phyloP scores from a whole-genome alignment of 2,888 invertebrate genomes.

The Drosophila acutilabella region DNA sequence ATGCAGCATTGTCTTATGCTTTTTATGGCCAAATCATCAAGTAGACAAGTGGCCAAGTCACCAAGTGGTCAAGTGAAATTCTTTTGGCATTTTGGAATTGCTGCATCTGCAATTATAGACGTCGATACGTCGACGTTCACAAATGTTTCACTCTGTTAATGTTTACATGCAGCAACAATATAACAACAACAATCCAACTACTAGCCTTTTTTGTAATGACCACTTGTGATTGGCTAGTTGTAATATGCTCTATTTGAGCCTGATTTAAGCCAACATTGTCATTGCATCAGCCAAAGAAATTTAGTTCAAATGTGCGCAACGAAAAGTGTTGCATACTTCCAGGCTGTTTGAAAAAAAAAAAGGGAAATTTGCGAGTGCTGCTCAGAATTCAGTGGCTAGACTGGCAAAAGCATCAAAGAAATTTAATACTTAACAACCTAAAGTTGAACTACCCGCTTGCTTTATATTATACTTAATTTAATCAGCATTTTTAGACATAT shows the following conservation, averaged over 20 bases:
- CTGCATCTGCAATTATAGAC: constrained; percentile 78
- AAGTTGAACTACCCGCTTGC: too few species aligned
- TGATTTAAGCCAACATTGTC: constrained; percentile 61
- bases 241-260: constrained; percentile 32
- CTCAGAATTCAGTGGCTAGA: too few species aligned
- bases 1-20: constrained; percentile 68
- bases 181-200: constrained; percentile 9
- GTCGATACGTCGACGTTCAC: constrained; percentile 32
- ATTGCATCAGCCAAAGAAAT: constrained; percentile 77
- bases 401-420: too few species aligned
- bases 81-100: constrained; percentile 61
- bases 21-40: constrained; percentile 36
- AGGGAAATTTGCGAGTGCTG: too few species aligned
- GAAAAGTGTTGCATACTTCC: constrained; percentile 17
- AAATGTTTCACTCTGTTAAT: constrained; percentile 37
- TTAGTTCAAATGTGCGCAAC: constrained; percentile 1
- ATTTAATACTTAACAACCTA: too few species aligned
- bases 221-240: constrained; percentile 53
- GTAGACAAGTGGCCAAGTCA: constrained; percentile 40
- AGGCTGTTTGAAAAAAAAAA: neutral
- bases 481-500: constrained; percentile 4
- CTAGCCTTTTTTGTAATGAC: constrained; percentile 42
- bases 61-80: constrained; percentile 66
- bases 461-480: neutral
- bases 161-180: constrained; percentile 28